phyloP scores from a whole-genome alignment of 2,888 invertebrate species.

The Idaea aversata region DNA sequence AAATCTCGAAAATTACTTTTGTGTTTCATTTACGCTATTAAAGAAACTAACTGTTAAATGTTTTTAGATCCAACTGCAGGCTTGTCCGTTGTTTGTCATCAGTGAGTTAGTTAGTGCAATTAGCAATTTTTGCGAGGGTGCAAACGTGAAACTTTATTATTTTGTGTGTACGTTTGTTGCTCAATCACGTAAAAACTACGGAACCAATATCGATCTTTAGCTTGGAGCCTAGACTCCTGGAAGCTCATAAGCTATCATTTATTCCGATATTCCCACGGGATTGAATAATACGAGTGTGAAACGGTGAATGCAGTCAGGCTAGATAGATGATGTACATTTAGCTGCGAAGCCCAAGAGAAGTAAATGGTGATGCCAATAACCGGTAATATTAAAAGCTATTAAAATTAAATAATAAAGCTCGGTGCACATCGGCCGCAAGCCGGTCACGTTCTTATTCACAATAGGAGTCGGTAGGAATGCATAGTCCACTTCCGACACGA shows the following conservation, averaged over 20 bases:
- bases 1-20: too few species aligned
- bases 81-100: too few species aligned
- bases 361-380: constrained; percentile 19
- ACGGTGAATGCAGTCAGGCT: not conserved
- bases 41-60: too few species aligned
- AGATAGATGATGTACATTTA: not conserved
- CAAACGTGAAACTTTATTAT: too few species aligned
- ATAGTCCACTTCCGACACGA: constrained; percentile 51
- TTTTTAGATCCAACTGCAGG: too few species aligned
- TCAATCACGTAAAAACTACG: too few species aligned
- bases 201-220: too few species aligned
- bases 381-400: constrained; percentile 28
- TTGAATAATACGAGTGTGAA: not conserved
- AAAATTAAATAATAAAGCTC: constrained; percentile 43
- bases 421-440: constrained; percentile 34
- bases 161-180: too few species aligned
- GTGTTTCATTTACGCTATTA: too few species aligned
- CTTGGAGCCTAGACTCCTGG: too few species aligned
- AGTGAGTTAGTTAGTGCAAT: too few species aligned
- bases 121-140: too few species aligned
- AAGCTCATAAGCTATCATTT: not conserved
- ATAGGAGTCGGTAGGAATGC: constrained; percentile 45
- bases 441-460: constrained; percentile 58
- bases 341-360: constrained; percentile 5
- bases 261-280: not conserved